Percentiles rank a stretch among this genome's conserved stretches.
Evolutionary conservation across 2,797 vertebrate species (phyloP).

Genomic region (Bothrops alternatus): DNA sequence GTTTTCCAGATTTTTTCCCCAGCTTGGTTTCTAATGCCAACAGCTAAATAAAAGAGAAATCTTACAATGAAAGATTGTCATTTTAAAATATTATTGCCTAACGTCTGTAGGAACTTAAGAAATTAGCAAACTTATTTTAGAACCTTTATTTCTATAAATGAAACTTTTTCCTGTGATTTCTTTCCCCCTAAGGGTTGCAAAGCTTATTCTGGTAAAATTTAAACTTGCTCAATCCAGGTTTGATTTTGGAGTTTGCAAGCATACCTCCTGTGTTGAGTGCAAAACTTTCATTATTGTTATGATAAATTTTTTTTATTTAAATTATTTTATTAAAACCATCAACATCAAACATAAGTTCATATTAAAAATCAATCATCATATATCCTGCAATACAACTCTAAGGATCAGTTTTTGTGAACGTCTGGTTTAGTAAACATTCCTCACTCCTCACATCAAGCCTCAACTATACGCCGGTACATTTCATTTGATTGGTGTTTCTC

Average conservation of each 20-base stretch:
- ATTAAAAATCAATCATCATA: no score
- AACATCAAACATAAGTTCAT: no score
- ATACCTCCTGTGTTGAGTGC: background rate
- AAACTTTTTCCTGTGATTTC: background rate
- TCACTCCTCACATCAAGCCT: no score
- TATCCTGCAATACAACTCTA: no score
- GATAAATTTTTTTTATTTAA: background rate
- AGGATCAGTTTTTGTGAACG: no score
- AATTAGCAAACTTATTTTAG: background rate
- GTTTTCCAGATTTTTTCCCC: background rate
- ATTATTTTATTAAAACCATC: no score
- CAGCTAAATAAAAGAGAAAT: background rate
- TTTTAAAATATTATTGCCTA: background rate
- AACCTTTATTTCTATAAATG: background rate
- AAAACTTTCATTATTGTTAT: background rate
- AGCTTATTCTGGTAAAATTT: background rate
- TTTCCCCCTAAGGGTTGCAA: background rate
- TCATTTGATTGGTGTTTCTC: no score
- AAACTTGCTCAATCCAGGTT: background rate
- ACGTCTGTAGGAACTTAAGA: background rate
- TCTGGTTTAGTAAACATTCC: no score
- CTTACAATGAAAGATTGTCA: background rate
- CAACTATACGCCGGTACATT: no score
- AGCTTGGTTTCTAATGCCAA: background rate
- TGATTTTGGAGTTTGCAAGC: background rate